Evolutionary conservation across 2,797 vertebrate species (phyloP).

Genomic region (Columba guinea): DNA sequence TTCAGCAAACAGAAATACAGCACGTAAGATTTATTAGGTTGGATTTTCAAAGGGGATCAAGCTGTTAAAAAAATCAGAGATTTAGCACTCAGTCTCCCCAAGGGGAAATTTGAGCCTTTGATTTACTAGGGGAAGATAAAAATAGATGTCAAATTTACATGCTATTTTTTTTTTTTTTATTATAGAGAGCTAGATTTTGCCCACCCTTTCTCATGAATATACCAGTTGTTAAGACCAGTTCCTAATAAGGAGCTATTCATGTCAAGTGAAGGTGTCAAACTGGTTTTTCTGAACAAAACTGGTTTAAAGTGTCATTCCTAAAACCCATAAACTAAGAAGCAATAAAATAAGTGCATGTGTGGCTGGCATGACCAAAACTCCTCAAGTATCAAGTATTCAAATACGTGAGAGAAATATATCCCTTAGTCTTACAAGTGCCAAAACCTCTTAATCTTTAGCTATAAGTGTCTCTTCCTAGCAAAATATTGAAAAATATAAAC

Average conservation of each 20-base stretch:
- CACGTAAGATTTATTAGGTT: not conserved
- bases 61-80: conserved; percentile 6
- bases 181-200: not conserved
- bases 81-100: not conserved
- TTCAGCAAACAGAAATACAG: not conserved
- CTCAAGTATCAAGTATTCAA: not conserved
- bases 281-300: not conserved
- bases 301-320: not conserved
- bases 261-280: not conserved
- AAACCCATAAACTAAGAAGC: not conserved
- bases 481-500: not conserved
- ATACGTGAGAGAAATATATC: not conserved
- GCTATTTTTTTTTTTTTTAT: not conserved
- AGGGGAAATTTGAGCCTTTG: not conserved
- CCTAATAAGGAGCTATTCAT: not conserved
- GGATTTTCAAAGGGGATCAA: not conserved
- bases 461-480: not conserved
- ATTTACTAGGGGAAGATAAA: not conserved
- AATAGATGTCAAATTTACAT: not conserved
- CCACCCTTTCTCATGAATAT: not conserved
- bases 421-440: not conserved
- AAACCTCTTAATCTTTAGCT: not conserved
- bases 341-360: not conserved
- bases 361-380: not conserved
- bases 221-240: not conserved